A percentile compares a stretch with the other conserved stretches of the same genome.
phyloP scores from a whole-genome alignment of 2,797 vertebrate species.

The Okamejei kenojei region DNA sequence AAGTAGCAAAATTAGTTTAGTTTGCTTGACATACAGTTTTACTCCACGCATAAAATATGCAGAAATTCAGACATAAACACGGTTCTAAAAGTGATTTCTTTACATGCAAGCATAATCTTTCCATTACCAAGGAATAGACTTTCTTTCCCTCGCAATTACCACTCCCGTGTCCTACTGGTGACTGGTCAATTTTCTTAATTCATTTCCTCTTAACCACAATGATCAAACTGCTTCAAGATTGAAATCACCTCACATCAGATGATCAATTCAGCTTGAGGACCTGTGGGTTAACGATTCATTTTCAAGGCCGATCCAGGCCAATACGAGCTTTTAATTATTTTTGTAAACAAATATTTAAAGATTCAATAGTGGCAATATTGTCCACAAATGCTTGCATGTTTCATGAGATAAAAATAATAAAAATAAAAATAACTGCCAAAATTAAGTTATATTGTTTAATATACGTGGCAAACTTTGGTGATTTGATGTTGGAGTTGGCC shows the following conservation, averaged over 20 bases:
- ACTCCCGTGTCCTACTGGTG: neutral
- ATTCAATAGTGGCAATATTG: neutral
- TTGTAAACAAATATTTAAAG: neutral
- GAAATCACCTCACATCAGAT: neutral
- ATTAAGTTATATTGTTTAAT: neutral
- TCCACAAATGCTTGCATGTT: neutral
- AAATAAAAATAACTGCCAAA: neutral
- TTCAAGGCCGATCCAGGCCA: neutral
- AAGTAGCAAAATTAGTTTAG: neutral
- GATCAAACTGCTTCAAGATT: neutral
- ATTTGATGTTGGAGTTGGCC: neutral
- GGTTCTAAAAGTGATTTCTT: neutral
- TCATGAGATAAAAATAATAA: too few relatives aligned
- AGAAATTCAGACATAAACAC: neutral
- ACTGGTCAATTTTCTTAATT: neutral
- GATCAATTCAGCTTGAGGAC: neutral
- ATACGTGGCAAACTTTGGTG: neutral
- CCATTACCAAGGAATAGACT: neutral
- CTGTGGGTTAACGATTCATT: neutral
- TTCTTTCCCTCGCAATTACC: neutral
- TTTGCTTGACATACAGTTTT: too few relatives aligned
- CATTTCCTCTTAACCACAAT: neutral
- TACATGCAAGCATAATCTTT: neutral
- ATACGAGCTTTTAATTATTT: neutral
- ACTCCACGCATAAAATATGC: neutral